Conservation (phyloP, 1,140 invertebrate species). For the Pseudomyrmex concolor region DNA sequence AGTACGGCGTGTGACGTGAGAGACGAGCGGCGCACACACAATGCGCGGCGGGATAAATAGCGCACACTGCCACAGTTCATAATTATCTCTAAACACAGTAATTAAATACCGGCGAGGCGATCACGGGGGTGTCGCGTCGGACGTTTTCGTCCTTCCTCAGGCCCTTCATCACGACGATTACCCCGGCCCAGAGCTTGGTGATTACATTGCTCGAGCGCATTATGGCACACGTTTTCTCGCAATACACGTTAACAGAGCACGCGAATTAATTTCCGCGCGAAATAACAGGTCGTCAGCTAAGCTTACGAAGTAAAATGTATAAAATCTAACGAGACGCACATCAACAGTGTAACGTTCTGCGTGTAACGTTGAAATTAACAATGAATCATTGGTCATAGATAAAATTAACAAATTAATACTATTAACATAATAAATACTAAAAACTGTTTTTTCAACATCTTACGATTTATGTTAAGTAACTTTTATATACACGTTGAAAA, state of each 20-base stretch:
- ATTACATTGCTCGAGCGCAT: conserved; percentile 64
- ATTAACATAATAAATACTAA: too few relatives aligned
- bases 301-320: conserved; percentile 17
- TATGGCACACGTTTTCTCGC: conserved; percentile 38
- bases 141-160: conserved; percentile 73
- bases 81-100: conserved; percentile 81
- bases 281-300: conserved; percentile 48
- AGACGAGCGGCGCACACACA: conserved; percentile 65
- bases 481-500: too few relatives aligned
- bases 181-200: conserved; percentile 53
- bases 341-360: not conserved
- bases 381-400: not conserved
- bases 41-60: conserved; percentile 70
- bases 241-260: conserved; percentile 41
- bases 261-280: conserved; percentile 65
- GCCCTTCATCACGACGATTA: conserved; percentile 75
- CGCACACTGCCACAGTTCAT: conserved; percentile 52
- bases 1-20: conserved; percentile 23
- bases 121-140: conserved; percentile 74
- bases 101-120: conserved; percentile 75
- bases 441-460: too few relatives aligned
- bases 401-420: too few relatives aligned
- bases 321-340: not conserved
- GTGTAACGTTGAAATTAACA: not conserved
- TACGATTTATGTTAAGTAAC: too few relatives aligned